Evolutionary conservation across 37 sponge, comb jelly and placozoan genomes (phyloP).

Genomic region (Eunapius fragilis): DNA sequence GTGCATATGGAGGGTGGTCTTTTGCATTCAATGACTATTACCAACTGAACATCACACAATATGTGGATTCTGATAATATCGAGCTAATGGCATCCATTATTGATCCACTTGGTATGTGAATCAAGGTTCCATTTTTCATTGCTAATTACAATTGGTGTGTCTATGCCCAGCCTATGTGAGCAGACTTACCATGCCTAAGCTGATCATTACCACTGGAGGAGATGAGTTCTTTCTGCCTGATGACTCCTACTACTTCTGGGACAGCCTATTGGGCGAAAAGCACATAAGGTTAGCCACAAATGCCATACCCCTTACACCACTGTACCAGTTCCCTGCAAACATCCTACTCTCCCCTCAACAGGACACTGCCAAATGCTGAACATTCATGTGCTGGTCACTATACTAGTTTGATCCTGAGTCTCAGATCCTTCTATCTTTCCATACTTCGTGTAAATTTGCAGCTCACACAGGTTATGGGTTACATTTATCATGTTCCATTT

Average conservation of each 20-base stretch:
- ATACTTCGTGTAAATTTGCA: conserved; percentile 46
- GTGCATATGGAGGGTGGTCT: conserved; percentile 86
- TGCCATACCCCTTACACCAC: too few relatives aligned
- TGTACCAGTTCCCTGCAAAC: too few relatives aligned
- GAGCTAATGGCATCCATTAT: conserved; percentile 55
- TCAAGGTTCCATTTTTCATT: not conserved
- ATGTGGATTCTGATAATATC: conserved; percentile 56
- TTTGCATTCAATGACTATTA: conserved; percentile 91
- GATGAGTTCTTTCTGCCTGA: conserved; percentile 93
- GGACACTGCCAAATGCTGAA: conserved; percentile 90
- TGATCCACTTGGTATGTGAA: conserved; percentile 75
- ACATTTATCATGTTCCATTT: not conserved
- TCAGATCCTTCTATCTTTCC: conserved; percentile 57
- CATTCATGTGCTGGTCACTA: conserved; percentile 75
- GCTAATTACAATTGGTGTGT: too few relatives aligned
- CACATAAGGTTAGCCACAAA: conserved; percentile 58
- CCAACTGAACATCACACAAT: conserved; percentile 68
- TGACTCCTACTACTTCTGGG: conserved; percentile 87
- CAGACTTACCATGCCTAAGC: conserved; percentile 83
- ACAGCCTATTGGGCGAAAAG: conserved; percentile 66
- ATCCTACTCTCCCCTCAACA: not conserved
- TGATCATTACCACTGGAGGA: conserved; percentile 78
- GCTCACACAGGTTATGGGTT: not conserved
- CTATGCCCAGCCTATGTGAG: conserved; percentile 68
- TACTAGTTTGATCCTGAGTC: conserved; percentile 36